These are phyloP conservation scores for Adoxophyes honmai DNA, from an alignment of 1,140 invertebrate genomes.

Conservation along the genomic window DNA sequence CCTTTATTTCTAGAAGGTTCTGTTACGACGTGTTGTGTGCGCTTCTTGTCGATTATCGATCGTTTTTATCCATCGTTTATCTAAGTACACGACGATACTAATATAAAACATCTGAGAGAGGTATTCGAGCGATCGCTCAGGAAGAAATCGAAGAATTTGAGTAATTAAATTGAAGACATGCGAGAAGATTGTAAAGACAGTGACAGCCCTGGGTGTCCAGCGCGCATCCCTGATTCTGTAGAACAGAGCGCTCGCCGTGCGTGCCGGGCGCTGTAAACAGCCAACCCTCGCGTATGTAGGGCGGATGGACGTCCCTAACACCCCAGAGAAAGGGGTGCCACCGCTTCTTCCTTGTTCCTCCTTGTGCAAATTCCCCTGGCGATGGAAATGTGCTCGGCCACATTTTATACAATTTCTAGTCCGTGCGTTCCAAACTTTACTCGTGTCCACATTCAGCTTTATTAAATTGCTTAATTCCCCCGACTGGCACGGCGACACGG, in stretches of 20 bases:
- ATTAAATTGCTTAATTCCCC: slow-evolving; percentile 32
- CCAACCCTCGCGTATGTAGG: slow-evolving; percentile 51
- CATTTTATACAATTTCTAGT: slow-evolving; percentile 76
- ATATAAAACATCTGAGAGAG: too few relatives aligned
- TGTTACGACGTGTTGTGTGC: too few relatives aligned
- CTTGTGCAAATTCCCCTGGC: slow-evolving; percentile 76
- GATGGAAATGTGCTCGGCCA: slow-evolving; percentile 74
- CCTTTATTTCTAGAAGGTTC: too few relatives aligned
- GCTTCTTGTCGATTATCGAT: too few relatives aligned
- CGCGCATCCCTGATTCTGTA: slow-evolving; percentile 68
- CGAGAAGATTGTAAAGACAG: neutral
- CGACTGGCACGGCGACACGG: slow-evolving; percentile 16
- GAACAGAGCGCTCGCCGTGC: slow-evolving; percentile 53
- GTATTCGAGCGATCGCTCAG: too few relatives aligned
- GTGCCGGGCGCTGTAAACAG: slow-evolving; percentile 28
- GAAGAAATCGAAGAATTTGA: too few relatives aligned
- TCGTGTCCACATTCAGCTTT: slow-evolving; percentile 35
- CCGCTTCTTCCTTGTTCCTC: slow-evolving; percentile 72
- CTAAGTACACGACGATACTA: too few relatives aligned
- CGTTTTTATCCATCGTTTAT: too few relatives aligned
- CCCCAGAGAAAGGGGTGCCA: slow-evolving; percentile 67
- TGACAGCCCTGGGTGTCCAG: slow-evolving; percentile 68
- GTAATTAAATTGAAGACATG: too few relatives aligned
- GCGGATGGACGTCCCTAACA: slow-evolving; percentile 56
- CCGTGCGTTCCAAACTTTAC: slow-evolving; percentile 49